A percentile compares a stretch with the other conserved stretches of the same genome.
These are phyloP conservation scores for Probosciger aterrimus DNA, from an alignment of 2,113 vertebrate species.

Conservation along the genomic window DNA sequence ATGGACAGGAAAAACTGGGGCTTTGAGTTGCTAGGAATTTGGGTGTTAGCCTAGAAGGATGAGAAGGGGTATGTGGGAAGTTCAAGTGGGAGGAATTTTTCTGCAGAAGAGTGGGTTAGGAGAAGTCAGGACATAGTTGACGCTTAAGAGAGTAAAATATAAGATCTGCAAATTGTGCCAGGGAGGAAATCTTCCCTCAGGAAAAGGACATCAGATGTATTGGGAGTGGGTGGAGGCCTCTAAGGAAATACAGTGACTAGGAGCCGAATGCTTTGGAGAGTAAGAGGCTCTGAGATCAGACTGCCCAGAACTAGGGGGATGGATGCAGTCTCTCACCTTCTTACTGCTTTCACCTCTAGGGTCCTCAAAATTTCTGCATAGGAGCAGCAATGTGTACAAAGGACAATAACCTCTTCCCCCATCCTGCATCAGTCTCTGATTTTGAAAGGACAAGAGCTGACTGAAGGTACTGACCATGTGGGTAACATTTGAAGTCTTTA, in stretches of 20 bases:
- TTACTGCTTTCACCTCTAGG: not conserved
- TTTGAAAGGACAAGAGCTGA: not conserved
- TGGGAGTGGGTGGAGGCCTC: not conserved
- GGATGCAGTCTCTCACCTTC: not conserved
- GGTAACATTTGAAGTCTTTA: not conserved
- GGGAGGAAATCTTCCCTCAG: not conserved
- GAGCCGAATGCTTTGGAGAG: not conserved
- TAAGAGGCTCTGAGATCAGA: not conserved
- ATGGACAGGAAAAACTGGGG: not conserved
- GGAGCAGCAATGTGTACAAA: not conserved
- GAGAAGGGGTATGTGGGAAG: not conserved
- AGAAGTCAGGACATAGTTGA: fast-evolving
- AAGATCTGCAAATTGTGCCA: not conserved
- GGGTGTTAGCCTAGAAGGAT: not conserved
- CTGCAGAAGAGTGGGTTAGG: not conserved
- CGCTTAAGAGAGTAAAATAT: not conserved
- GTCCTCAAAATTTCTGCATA: not conserved
- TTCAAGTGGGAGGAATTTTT: not conserved
- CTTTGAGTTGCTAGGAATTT: not conserved
- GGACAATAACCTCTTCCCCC: not conserved
- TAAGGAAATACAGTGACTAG: not conserved
- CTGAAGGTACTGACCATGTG: not conserved
- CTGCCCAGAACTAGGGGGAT: not conserved
- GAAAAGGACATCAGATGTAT: not conserved
- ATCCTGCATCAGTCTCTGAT: not conserved